Conservation (phyloP, 2,113 vertebrate species). For the Forbesichthys papilliferus region DNA sequence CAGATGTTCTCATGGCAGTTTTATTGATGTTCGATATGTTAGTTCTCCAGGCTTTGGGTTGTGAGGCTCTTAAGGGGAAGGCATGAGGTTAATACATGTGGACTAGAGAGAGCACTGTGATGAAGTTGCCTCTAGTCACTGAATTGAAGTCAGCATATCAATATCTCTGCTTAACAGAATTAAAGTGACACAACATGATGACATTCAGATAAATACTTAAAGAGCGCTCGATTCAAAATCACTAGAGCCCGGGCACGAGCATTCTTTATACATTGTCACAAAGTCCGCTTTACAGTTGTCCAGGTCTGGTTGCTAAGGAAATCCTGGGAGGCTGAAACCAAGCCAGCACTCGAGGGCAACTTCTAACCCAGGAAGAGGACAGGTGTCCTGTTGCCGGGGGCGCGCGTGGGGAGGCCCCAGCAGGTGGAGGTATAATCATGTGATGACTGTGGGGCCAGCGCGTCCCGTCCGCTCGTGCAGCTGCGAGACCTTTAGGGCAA, state of each 20-base stretch:
- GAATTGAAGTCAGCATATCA: slow-evolving; percentile 19
- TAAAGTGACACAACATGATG: slow-evolving; percentile 25
- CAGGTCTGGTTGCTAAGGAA: slow-evolving; percentile 26
- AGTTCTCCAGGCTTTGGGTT: slow-evolving; percentile 17
- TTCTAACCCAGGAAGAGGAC: slow-evolving; percentile 26
- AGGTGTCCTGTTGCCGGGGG: slow-evolving; percentile 45
- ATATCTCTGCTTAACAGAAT: slow-evolving; percentile 9
- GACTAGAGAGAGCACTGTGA: not conserved
- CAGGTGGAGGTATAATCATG: slow-evolving; percentile 72
- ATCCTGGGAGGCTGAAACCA: slow-evolving; percentile 16
- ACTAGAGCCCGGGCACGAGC: not conserved
- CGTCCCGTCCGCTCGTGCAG: slow-evolving; percentile 90
- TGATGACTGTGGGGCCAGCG: slow-evolving; percentile 90
- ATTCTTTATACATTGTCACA: slow-evolving; percentile 13
- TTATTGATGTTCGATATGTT: slow-evolving; percentile 53
- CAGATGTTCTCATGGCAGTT: slow-evolving; percentile 38
- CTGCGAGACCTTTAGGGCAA: slow-evolving; percentile 91
- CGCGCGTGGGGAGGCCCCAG: slow-evolving; percentile 31
- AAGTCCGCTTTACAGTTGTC: slow-evolving; percentile 1
- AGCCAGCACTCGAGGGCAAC: slow-evolving; percentile 42
- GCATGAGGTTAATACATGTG: slow-evolving; percentile 37
- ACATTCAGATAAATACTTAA: slow-evolving; percentile 24
- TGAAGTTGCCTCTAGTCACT: slow-evolving; percentile 34
- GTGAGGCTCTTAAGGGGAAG: slow-evolving; percentile 41
- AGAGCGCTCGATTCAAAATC: not conserved